Evolutionary conservation across 2,797 vertebrate genomes (phyloP).

Genomic region (Lacerta agilis): DNA sequence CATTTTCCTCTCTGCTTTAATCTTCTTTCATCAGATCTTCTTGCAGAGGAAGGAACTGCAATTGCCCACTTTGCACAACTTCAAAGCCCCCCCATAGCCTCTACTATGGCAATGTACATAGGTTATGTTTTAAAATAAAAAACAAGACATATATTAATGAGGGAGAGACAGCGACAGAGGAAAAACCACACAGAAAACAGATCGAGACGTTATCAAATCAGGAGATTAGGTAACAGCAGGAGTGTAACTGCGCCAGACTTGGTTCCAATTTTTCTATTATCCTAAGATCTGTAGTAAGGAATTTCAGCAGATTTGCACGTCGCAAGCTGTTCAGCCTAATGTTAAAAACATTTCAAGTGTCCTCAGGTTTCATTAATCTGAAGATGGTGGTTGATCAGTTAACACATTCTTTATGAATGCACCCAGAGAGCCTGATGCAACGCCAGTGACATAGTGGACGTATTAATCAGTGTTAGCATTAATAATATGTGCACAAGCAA

Average conservation of each 20-base stretch:
- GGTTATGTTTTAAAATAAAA: not conserved
- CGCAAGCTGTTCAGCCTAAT: not conserved
- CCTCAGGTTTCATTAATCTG: not conserved
- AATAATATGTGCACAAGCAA: conserved; percentile 12
- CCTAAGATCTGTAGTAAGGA: not conserved
- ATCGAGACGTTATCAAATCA: not conserved
- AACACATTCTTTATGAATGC: not conserved
- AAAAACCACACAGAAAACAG: not conserved
- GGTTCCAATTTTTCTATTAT: not conserved
- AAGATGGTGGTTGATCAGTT: not conserved
- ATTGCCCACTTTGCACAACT: not conserved
- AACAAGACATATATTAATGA: not conserved
- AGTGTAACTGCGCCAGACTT: not conserved
- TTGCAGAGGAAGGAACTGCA: not conserved
- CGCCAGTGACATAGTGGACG: not conserved
- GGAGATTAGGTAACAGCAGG: not conserved
- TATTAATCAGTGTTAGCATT: conserved; percentile 5
- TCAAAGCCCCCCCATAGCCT: not conserved
- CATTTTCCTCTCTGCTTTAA: not conserved
- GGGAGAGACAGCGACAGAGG: not conserved
- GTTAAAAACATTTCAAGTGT: not conserved
- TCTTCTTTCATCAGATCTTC: not conserved
- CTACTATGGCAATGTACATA: not conserved
- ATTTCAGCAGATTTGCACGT: not conserved
- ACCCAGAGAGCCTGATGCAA: not conserved